A percentile compares a stretch with the other conserved stretches of the same genome.
Conservation (phyloP, 1,140 invertebrate species). For the Wasmannia auropunctata region DNA sequence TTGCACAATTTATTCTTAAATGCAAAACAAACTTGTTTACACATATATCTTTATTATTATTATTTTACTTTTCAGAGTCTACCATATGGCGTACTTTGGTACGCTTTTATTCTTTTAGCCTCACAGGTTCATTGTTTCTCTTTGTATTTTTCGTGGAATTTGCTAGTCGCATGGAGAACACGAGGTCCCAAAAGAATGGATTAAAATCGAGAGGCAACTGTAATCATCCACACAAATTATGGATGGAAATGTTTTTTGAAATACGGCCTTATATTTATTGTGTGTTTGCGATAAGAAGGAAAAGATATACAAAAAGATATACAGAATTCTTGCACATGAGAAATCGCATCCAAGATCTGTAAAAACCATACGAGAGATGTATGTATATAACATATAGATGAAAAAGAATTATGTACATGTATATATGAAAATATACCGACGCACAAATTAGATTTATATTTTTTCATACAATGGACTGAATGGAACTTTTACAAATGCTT, state of each 20-base stretch:
- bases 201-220: conserved; percentile 68
- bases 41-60: not conserved
- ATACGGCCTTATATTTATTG: not conserved
- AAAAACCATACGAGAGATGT: conserved; percentile 23
- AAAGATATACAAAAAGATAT: conserved; percentile 26
- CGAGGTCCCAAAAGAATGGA: conserved; percentile 87
- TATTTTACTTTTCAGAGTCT: conserved; percentile 88
- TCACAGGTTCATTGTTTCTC: conserved; percentile 97
- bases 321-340: not conserved
- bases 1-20: not conserved
- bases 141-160: conserved; percentile 94
- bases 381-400: no score
- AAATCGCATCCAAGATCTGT: conserved; percentile 5
- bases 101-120: conserved; percentile 94
- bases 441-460: conserved; percentile 32
- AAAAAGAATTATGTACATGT: conserved; percentile 5
- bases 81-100: conserved; percentile 97
- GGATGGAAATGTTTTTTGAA: not conserved
- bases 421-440: conserved; percentile 21
- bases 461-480: conserved; percentile 9
- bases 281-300: not conserved
- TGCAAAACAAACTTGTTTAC: not conserved
- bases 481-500: not conserved
- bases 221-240: not conserved
- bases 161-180: conserved; percentile 94